phyloP scores from a whole-genome alignment of 2,113 vertebrate species.

The Hippocampus zosterae region DNA sequence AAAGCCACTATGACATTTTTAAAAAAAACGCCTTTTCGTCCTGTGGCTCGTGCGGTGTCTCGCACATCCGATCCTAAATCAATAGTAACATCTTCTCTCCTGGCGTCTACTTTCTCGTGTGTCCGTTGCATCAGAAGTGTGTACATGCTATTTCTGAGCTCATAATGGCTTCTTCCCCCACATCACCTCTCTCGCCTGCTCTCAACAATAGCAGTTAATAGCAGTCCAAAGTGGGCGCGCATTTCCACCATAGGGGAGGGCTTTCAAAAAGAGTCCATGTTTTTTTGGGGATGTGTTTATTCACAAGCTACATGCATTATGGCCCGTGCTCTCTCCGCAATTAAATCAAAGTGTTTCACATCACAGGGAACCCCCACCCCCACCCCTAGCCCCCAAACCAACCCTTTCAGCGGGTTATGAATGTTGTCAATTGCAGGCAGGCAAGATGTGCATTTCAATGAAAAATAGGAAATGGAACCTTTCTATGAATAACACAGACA shows the following conservation, averaged over 20 bases:
- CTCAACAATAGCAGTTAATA: slow-evolving; percentile 72
- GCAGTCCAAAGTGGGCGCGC: slow-evolving; percentile 56
- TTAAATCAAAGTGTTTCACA: slow-evolving; percentile 65
- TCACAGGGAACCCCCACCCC: slow-evolving; percentile 43
- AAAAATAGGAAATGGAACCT: slow-evolving; percentile 54
- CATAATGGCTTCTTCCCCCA: slow-evolving; percentile 51
- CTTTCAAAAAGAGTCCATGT: slow-evolving; percentile 44
- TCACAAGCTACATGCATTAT: slow-evolving; percentile 50
- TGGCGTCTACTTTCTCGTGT: slow-evolving; percentile 19
- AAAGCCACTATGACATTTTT: slow-evolving; percentile 38
- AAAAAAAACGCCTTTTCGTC: slow-evolving; percentile 63
- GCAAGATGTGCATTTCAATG: slow-evolving; percentile 75
- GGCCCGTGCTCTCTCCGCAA: slow-evolving; percentile 52
- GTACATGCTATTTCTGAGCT: slow-evolving; percentile 40
- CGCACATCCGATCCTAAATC: slow-evolving; percentile 63
- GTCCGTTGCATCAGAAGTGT: slow-evolving; percentile 3
- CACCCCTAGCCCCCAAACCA: too few relatives aligned
- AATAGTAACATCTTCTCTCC: slow-evolving; percentile 60
- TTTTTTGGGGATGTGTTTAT: slow-evolving; percentile 36
- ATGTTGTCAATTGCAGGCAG: slow-evolving; percentile 63
- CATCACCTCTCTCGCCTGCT: slow-evolving; percentile 37
- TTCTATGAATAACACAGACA: slow-evolving; percentile 42
- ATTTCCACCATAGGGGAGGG: slow-evolving; percentile 39
- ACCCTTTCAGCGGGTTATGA: slow-evolving; percentile 66
- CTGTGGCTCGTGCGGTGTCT: slow-evolving; percentile 40